phyloP scores from a whole-genome alignment of 1,140 invertebrate species.

The Bombus impatiens region DNA sequence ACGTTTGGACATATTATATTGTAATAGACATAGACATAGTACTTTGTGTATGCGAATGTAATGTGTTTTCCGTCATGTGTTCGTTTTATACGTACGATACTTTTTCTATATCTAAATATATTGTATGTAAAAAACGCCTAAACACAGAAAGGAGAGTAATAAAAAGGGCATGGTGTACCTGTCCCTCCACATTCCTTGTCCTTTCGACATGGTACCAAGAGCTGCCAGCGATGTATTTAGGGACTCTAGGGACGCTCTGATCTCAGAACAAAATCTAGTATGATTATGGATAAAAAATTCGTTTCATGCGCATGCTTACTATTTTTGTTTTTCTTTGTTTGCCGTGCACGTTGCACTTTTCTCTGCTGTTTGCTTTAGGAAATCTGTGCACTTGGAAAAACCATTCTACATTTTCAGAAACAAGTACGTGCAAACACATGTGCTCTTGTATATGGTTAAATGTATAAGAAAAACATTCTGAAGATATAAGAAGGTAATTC shows the following conservation, averaged over 20 bases:
- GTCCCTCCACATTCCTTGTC: conserved; percentile 84
- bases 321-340: conserved; percentile 73
- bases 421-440: conserved; percentile 35
- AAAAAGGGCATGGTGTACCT: conserved; percentile 81
- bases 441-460: conserved; percentile 33
- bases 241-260: conserved; percentile 81
- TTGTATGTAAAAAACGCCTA: not conserved
- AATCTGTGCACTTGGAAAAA: not conserved
- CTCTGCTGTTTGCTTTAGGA: not conserved
- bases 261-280: conserved; percentile 81
- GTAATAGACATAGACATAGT: no score
- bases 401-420: conserved; percentile 1
- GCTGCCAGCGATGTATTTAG: conserved; percentile 82
- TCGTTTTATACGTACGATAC: not conserved
- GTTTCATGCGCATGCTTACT: conserved; percentile 58
- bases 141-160: conserved; percentile 52
- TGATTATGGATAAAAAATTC: conserved; percentile 74
- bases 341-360: conserved; percentile 41
- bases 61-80: no score
- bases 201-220: conserved; percentile 81
- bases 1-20: not conserved
- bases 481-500: not conserved
- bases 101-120: no score
- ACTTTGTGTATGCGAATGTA: no score
- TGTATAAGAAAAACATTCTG: conserved; percentile 10